Evolutionary conservation across 2,797 vertebrate species (phyloP).

Genomic region (Pteronotus mesoamericanus): DNA sequence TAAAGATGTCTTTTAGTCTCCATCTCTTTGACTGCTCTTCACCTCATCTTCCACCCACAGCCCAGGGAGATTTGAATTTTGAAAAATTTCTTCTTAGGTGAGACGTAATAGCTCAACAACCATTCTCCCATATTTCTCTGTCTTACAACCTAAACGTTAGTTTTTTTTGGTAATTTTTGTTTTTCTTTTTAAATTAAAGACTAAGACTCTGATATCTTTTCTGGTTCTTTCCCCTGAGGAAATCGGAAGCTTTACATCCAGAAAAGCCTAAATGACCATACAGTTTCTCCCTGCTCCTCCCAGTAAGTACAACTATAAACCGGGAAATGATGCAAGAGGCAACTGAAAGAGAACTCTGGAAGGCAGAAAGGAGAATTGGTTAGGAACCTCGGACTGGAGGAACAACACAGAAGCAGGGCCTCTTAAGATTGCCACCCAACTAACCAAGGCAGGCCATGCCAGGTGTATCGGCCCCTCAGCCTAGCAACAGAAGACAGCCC

Average conservation of each 20-base stretch:
- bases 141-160: not conserved
- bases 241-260: not conserved
- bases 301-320: not conserved
- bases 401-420: not conserved
- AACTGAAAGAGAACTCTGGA: not conserved
- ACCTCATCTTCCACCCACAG: not conserved
- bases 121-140: not conserved
- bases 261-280: not conserved
- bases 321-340: not conserved
- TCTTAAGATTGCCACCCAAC: no score
- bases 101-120: not conserved
- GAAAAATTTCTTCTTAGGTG: not conserved
- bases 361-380: not conserved
- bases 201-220: not conserved
- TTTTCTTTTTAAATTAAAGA: not conserved
- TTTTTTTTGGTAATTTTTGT: not conserved
- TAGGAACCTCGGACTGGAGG: not conserved
- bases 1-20: not conserved
- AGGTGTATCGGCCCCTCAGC: not conserved
- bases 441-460: not conserved
- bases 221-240: not conserved
- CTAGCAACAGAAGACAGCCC: not conserved
- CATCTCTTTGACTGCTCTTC: not conserved
- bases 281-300: not conserved
- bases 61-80: not conserved